phyloP scores from a whole-genome alignment of 2,113 vertebrate genomes.

The Osmerus mordax region DNA sequence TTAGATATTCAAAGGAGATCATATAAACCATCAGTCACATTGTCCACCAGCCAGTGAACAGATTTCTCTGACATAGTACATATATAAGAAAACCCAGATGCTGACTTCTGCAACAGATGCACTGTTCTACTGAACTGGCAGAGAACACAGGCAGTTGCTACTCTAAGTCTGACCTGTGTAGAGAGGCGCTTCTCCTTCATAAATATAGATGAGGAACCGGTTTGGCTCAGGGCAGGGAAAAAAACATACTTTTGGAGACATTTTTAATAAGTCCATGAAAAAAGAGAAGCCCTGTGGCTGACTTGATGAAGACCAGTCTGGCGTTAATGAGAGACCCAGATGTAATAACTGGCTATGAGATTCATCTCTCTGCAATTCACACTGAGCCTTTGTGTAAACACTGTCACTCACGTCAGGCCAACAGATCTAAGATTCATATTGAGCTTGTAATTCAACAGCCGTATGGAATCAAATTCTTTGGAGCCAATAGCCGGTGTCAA shows the following conservation, averaged over 20 bases:
- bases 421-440: conserved; percentile 46
- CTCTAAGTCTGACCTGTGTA: conserved; percentile 40
- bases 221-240: conserved; percentile 25
- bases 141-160: conserved; percentile 19
- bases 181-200: conserved; percentile 24
- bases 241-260: conserved; percentile 23
- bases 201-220: conserved; percentile 40
- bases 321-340: conserved; percentile 45
- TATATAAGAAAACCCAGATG: neutral
- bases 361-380: conserved; percentile 37
- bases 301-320: conserved; percentile 53
- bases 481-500: conserved; percentile 42
- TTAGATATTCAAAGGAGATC: too few relatives aligned
- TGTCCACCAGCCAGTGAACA: too few relatives aligned
- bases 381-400: conserved; percentile 61
- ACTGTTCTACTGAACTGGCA: conserved; percentile 7
- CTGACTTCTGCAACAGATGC: conserved; percentile 14
- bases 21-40: too few relatives aligned
- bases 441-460: conserved; percentile 23
- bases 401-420: conserved; percentile 53
- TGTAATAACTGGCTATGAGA: conserved; percentile 48
- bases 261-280: conserved; percentile 41
- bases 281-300: conserved; percentile 20
- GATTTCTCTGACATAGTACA: too few relatives aligned
- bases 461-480: neutral